phyloP scores from a whole-genome alignment of 2,113 vertebrate genomes.

The Australoheros scitulus region DNA sequence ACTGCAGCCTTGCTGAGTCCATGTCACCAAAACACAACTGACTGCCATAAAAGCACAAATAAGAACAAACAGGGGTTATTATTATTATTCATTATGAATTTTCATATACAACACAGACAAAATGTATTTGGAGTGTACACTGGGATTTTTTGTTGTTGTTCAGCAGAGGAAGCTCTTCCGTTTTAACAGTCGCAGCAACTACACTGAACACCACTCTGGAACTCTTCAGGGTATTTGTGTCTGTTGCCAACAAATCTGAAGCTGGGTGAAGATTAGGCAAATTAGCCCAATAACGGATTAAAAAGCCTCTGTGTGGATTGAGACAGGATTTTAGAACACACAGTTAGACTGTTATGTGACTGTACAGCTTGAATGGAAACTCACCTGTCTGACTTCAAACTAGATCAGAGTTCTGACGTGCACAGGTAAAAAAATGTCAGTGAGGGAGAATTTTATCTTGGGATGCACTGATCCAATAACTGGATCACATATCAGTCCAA shows the following conservation, averaged over 20 bases:
- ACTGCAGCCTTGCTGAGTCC: background rate
- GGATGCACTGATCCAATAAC: background rate
- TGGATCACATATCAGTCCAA: background rate
- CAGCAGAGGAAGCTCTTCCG: background rate
- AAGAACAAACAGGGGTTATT: background rate
- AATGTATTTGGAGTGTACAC: background rate
- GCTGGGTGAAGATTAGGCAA: constrained; percentile 14
- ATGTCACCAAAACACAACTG: background rate
- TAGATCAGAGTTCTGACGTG: background rate
- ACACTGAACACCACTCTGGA: background rate
- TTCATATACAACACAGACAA: background rate
- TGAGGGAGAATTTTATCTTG: background rate
- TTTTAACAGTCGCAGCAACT: background rate
- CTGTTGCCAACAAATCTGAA: background rate
- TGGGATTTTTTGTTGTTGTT: too few species aligned
- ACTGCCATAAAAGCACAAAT: background rate
- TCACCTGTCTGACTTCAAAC: background rate
- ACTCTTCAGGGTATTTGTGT: background rate
- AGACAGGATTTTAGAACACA: background rate
- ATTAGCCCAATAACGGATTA: constrained; percentile 6
- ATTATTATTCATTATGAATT: background rate
- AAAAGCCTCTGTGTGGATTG: background rate
- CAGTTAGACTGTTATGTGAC: background rate
- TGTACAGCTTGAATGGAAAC: background rate
- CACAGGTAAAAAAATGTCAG: background rate